Evolutionary conservation across 1,140 invertebrate species (phyloP).

Genomic region (Babylonia areolata): DNA sequence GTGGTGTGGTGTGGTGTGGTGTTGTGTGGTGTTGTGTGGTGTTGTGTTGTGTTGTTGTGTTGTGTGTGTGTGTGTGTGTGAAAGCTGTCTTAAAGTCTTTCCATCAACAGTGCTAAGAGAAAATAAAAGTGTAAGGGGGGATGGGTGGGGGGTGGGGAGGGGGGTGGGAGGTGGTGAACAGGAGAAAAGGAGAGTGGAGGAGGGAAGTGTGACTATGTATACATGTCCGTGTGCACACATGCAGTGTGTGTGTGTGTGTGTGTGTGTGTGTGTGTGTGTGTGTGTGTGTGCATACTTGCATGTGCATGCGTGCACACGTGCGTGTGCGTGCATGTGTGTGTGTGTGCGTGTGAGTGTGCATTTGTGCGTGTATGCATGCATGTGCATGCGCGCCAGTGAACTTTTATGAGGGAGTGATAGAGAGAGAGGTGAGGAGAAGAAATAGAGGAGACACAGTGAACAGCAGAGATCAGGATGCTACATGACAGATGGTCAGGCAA

Average conservation of each 20-base stretch:
- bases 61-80: too few species aligned
- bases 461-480: too few species aligned
- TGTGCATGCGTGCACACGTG: background rate
- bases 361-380: background rate
- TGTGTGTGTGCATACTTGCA: background rate
- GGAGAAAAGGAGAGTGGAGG: background rate
- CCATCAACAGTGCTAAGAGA: too few species aligned
- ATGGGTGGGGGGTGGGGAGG: background rate
- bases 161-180: background rate
- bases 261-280: slow-evolving; percentile 13
- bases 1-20: too few species aligned
- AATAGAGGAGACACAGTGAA: too few species aligned
- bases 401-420: background rate
- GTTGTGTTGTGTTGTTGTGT: too few species aligned
- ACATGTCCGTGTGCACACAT: background rate
- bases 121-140: background rate
- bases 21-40: too few species aligned
- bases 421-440: too few species aligned
- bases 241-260: too few species aligned
- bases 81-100: too few species aligned
- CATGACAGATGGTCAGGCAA: too few species aligned
- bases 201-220: background rate
- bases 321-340: too few species aligned
- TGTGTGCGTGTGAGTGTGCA: background rate
- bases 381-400: background rate